Percentiles rank a stretch among this genome's conserved stretches.
These are phyloP conservation scores for Eumerus sabulonum DNA, from an alignment of 2,888 invertebrate species.

Conservation along the genomic window DNA sequence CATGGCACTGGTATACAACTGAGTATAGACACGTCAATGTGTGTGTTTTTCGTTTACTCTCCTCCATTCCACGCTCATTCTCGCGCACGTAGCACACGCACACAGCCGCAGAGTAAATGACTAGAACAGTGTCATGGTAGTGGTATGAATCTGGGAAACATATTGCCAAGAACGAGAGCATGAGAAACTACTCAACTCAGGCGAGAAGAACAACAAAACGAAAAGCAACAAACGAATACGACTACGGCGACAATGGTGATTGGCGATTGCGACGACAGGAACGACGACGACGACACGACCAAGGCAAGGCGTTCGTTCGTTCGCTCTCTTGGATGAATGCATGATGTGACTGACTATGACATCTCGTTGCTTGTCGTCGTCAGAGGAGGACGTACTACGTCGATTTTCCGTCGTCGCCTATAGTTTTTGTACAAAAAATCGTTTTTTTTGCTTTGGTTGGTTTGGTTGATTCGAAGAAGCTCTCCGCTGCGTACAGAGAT, in stretches of 20 bases:
- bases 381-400: conserved; percentile 66
- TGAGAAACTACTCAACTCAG: not conserved
- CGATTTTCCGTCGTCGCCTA: conserved; percentile 64
- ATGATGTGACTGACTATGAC: conserved; percentile 39
- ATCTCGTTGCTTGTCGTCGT: conserved; percentile 63
- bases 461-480: conserved; percentile 60
- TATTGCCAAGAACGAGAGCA: conserved; percentile 1
- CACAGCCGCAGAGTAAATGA: not conserved
- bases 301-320: too few relatives aligned
- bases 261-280: too few relatives aligned
- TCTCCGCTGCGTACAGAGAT: conserved; percentile 46
- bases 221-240: not conserved
- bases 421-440: conserved; percentile 58
- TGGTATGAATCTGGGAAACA: conserved; percentile 14
- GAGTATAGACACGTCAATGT: not conserved
- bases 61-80: conserved; percentile 21
- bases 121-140: not conserved
- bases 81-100: not conserved
- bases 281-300: too few relatives aligned
- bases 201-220: conserved; percentile 17
- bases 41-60: conserved; percentile 1
- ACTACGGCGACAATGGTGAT: not conserved
- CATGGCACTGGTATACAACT: conserved; percentile 7
- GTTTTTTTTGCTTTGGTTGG: too few relatives aligned
- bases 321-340: conserved; percentile 21